Evolutionary conservation across 64 coral and sea anemone genomes (phyloP), one percentile per base, ranked within the genome.

Genomic region (Pocillopora damicornis): DNA sequence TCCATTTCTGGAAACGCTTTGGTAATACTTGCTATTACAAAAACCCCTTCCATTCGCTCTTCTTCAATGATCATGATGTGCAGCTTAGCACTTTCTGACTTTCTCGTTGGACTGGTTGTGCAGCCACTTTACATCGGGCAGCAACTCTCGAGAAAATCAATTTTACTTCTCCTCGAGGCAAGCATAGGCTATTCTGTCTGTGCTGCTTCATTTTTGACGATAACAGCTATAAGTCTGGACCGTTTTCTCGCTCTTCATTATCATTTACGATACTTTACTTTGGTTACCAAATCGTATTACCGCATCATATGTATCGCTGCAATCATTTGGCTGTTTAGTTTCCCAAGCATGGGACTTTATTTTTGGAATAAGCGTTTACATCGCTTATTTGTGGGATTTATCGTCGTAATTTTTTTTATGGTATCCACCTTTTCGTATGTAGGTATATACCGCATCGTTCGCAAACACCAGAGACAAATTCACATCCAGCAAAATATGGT

Each of bases 151-250:
- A 45, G 36, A 12, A 45, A 7, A 18, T 37, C 59, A 25, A 35
- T 77, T 58, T 4, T 91, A 8, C n/a, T 6, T 22, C 30, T 30
- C 13, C 73, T 91, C 2, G 26, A 60, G 0, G 18, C 60, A 64
- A 86, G 38, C 7, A 63, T 79, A 35, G 89, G 74, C 1, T n/a
- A 60, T 35, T 76, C 72, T 75, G 77, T 91, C 20, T 91, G 89
- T n/a, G 82, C 75, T 60, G 82, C 86, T 75, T 91, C 89, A 2
- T 61, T 91, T 11, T 9, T 75, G 30, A 91, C 89, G 57, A 76
- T 91, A 60, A 71, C 89, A 17, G 34, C 73, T 5, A 78, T 91
- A 23, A 86, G 77, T 15, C 75, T 91, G 1, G 89, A 91, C 45
- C 82, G 83, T 34, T 77, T 77, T 36, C 45, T 91, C 4, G 89